Evolutionary conservation across 1,140 invertebrate species (phyloP).

Genomic region (Drosophila paulistorum): DNA sequence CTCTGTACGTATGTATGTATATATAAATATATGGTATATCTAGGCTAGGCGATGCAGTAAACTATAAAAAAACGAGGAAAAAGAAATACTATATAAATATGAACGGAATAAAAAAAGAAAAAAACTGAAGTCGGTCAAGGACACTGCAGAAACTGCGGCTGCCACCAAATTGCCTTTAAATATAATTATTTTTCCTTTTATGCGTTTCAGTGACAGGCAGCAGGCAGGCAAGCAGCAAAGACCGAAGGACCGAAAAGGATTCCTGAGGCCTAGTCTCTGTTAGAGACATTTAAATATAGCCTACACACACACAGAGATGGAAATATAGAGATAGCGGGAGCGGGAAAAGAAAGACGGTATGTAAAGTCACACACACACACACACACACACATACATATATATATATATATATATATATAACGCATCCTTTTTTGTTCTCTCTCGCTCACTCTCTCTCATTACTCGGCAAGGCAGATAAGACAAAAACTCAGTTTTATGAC

Average conservation of each 20-base stretch:
- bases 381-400: conserved; percentile 11
- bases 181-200: conserved; percentile 79
- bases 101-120: conserved; percentile 20
- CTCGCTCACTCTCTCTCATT: conserved; percentile 24
- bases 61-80: not conserved
- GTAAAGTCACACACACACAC: conserved; percentile 4
- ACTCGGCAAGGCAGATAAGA: conserved; percentile 71
- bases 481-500: conserved; percentile 79
- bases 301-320: conserved; percentile 34
- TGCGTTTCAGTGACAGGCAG: conserved; percentile 49
- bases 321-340: not conserved
- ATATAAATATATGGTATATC: conserved; percentile 47
- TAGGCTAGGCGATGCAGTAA: not conserved
- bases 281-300: conserved; percentile 76
- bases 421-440: conserved; percentile 44
- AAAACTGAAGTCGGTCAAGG: conserved; percentile 72
- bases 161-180: conserved; percentile 81
- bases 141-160: conserved; percentile 72
- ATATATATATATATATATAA: conserved; percentile 13
- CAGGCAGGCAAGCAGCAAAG: conserved; percentile 54
- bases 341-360: not conserved
- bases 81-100: conserved; percentile 12
- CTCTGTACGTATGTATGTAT: conserved; percentile 42
- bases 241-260: conserved; percentile 43
- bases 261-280: conserved; percentile 34